These are phyloP conservation scores for Taxidea taxus DNA, from an alignment of 2,113 vertebrate species.

Conservation along the genomic window DNA sequence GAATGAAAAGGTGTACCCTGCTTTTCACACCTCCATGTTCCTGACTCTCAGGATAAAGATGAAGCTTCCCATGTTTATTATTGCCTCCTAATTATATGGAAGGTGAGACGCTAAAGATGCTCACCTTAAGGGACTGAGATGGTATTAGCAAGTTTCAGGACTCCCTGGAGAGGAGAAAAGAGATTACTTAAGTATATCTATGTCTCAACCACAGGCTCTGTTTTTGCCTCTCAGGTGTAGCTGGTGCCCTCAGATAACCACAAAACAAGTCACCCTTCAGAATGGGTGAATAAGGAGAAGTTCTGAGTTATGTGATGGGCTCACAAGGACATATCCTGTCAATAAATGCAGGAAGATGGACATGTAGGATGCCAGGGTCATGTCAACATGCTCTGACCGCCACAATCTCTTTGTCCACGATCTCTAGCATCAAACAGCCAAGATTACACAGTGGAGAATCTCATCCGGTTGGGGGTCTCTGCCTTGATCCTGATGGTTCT, in stretches of 20 bases:
- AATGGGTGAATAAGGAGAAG: background rate
- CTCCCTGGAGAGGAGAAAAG: background rate
- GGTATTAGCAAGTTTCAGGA: background rate
- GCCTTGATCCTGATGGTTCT: background rate
- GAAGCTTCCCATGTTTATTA: background rate
- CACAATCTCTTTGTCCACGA: background rate
- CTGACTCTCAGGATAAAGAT: background rate
- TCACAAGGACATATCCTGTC: fast-evolving
- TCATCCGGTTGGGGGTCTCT: background rate
- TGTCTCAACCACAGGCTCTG: fast-evolving
- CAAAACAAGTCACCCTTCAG: background rate
- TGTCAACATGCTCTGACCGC: fast-evolving
- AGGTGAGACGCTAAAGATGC: background rate
- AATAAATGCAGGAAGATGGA: fast-evolving
- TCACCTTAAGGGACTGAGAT: background rate
- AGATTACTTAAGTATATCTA: background rate
- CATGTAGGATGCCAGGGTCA: fast-evolving
- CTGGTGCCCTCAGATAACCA: background rate
- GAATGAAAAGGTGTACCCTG: background rate
- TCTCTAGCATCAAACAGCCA: background rate
- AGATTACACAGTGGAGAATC: background rate
- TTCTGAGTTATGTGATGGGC: no score
- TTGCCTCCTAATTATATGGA: background rate
- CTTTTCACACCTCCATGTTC: background rate
- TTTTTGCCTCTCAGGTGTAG: background rate